Conservation (phyloP, 2,888 invertebrate genomes). For the Shargacucullia verbasci region DNA sequence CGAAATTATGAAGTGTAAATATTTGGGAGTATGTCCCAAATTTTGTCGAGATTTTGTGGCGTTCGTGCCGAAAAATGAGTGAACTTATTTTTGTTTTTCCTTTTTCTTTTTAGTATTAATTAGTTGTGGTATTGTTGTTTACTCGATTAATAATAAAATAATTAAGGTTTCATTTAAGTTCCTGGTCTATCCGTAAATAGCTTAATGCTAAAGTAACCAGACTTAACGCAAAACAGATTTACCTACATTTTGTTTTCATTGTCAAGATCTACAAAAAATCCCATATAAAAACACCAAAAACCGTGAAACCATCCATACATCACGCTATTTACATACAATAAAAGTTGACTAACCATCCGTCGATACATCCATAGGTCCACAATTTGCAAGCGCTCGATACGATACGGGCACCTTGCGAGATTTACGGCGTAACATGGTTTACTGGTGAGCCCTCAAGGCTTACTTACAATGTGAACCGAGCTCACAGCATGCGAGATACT, state of each 20-base stretch:
- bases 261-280: too few relatives aligned
- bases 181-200: too few relatives aligned
- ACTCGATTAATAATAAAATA: slow-evolving; percentile 3
- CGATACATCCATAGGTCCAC: slow-evolving; percentile 34
- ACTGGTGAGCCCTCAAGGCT: slow-evolving; percentile 52
- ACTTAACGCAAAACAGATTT: too few relatives aligned
- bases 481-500: slow-evolving; percentile 55
- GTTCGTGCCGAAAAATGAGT: slow-evolving; percentile 24
- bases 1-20: slow-evolving; percentile 54
- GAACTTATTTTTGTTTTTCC: slow-evolving; percentile 34
- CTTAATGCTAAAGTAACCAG: too few relatives aligned
- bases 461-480: slow-evolving; percentile 52
- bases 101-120: slow-evolving; percentile 16
- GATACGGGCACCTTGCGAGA: slow-evolving; percentile 52
- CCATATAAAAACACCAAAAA: too few relatives aligned
- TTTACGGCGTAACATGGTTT: slow-evolving; percentile 52
- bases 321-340: slow-evolving; percentile 28
- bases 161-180: too few relatives aligned
- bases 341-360: slow-evolving; percentile 48
- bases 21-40: slow-evolving; percentile 49
- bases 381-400: slow-evolving; percentile 49
- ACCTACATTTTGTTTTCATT: too few relatives aligned
- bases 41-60: slow-evolving; percentile 48
- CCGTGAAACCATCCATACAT: slow-evolving; percentile 3
- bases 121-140: slow-evolving; percentile 30